phyloP scores from a whole-genome alignment of 2,797 vertebrate species.

The Scomberomorus guttatus region DNA sequence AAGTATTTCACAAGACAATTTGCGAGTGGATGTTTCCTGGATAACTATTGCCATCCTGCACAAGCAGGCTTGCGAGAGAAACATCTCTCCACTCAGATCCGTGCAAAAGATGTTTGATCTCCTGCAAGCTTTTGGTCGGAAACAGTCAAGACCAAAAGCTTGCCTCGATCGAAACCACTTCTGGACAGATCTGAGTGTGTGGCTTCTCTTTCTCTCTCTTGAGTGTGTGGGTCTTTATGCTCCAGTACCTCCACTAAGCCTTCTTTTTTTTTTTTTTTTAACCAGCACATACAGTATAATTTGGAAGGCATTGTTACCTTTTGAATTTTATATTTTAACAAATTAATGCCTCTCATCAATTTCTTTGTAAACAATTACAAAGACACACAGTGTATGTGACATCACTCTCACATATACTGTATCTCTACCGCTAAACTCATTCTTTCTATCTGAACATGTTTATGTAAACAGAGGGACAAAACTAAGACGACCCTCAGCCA shows the following conservation, averaged over 20 bases:
- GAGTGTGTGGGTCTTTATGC: slow-evolving; percentile 21
- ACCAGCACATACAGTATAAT: neutral
- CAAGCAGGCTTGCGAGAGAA: neutral
- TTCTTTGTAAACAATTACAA: neutral
- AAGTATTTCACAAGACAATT: neutral
- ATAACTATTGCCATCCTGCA: neutral
- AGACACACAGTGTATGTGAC: neutral
- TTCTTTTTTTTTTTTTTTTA: neutral
- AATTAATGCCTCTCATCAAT: neutral
- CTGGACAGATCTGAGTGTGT: slow-evolving; percentile 13
- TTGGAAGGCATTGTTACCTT: neutral
- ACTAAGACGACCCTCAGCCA: slow-evolving; percentile 10
- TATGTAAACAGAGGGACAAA: slow-evolving; percentile 20
- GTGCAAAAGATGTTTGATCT: slow-evolving; percentile 25
- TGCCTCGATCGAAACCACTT: slow-evolving; percentile 22
- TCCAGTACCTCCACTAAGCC: neutral
- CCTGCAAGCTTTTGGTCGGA: slow-evolving; percentile 7
- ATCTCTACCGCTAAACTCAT: neutral
- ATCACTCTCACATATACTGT: neutral
- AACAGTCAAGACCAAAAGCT: slow-evolving; percentile 35
- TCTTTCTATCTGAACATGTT: slow-evolving; percentile 2
- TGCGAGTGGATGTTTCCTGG: neutral
- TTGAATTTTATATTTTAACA: slow-evolving; percentile 12
- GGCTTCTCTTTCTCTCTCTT: neutral
- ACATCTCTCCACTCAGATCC: slow-evolving; percentile 20